A percentile compares a stretch with the other conserved stretches of the same genome.
Conservation (phyloP, 2,113 vertebrate genomes). For the Eleginops maclovinus region DNA sequence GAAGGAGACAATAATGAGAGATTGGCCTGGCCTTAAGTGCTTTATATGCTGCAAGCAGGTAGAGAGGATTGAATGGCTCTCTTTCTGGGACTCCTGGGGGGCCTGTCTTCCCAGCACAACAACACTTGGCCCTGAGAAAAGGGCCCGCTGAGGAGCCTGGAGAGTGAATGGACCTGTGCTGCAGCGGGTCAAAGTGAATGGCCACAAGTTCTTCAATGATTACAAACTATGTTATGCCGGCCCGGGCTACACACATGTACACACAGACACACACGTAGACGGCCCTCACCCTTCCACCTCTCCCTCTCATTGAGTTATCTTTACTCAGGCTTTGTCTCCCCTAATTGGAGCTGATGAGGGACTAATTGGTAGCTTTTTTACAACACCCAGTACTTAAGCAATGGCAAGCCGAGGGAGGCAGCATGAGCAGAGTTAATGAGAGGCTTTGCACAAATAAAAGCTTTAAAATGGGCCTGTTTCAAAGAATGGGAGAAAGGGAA, state of each 20-base stretch:
- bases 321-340: slow-evolving; percentile 96
- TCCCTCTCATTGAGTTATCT: slow-evolving; percentile 95
- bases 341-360: slow-evolving; percentile 99
- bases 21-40: slow-evolving; percentile 90
- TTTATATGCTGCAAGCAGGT: slow-evolving; percentile 93
- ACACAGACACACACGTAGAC: slow-evolving; percentile 45
- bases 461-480: slow-evolving; percentile 82
- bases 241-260: slow-evolving; percentile 56
- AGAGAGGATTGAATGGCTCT: slow-evolving; percentile 89
- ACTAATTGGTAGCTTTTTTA: slow-evolving; percentile 98
- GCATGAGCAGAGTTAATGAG: slow-evolving; percentile 98
- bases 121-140: slow-evolving; percentile 87
- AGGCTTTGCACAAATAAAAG: slow-evolving; percentile 84
- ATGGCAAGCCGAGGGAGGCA: slow-evolving; percentile 87
- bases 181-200: slow-evolving; percentile 81
- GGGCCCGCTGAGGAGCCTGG: slow-evolving; percentile 82
- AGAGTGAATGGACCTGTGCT: slow-evolving; percentile 85
- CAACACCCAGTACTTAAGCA: slow-evolving; percentile 90
- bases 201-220: slow-evolving; percentile 90
- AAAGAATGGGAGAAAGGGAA: slow-evolving; percentile 79
- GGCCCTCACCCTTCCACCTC: slow-evolving; percentile 70
- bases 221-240: slow-evolving; percentile 86
- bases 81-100: slow-evolving; percentile 93
- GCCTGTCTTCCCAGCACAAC: slow-evolving; percentile 93
- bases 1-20: slow-evolving; percentile 91